Evolutionary conservation across 2,113 vertebrate genomes (phyloP).

Genomic region (Regulus satrapa): DNA sequence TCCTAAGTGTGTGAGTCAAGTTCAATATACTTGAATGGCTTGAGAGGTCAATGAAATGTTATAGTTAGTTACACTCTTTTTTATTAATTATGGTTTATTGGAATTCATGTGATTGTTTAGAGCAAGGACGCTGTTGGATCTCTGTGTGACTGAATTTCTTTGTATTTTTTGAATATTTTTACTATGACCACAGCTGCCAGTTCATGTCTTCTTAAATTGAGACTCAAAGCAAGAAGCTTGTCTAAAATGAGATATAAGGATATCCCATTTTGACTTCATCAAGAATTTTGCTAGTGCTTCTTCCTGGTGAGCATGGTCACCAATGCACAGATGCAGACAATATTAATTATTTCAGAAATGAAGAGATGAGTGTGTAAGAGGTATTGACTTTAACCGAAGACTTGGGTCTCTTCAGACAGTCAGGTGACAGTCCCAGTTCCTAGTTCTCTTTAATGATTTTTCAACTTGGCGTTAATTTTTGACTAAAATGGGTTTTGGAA

Average conservation of each 20-base stretch:
- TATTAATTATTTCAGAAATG: not conserved
- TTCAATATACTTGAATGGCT: not conserved
- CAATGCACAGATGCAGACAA: not conserved
- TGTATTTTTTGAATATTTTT: not conserved
- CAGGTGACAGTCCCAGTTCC: not conserved
- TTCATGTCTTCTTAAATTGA: not conserved
- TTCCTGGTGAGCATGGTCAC: not conserved
- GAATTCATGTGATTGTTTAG: not conserved
- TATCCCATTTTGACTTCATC: not conserved
- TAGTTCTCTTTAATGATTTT: not conserved
- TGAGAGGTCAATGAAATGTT: not conserved
- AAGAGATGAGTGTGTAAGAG: not conserved
- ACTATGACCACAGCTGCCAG: not conserved
- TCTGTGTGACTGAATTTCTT: not conserved
- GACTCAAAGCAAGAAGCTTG: not conserved
- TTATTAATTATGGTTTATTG: not conserved
- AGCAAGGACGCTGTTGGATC: not conserved
- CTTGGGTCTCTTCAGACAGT: not conserved
- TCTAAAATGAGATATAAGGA: not conserved
- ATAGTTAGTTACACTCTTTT: not conserved
- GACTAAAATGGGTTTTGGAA: not conserved
- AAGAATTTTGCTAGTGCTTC: not conserved
- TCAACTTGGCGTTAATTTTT: not conserved
- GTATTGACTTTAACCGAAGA: not conserved
- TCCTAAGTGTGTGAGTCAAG: not conserved